Conservation (phyloP, 2,888 invertebrate genomes). For the Clostera curtula region DNA sequence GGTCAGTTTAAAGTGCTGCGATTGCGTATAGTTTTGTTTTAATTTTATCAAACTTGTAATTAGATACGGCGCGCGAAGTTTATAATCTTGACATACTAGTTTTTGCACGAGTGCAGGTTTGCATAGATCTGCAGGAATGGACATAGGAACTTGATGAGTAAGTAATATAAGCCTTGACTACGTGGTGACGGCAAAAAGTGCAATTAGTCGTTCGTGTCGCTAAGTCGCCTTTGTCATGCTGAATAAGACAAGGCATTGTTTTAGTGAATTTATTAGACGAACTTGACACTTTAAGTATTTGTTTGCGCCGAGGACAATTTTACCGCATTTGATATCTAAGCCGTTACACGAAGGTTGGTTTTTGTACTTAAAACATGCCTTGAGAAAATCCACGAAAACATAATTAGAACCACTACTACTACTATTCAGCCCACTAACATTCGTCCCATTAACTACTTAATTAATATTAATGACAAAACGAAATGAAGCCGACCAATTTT, state of each 20-base stretch:
- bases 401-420: too few species aligned
- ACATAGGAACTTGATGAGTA: conserved; percentile 67
- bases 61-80: conserved; percentile 37
- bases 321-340: too few species aligned
- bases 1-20: conserved; percentile 55
- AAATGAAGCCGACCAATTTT: too few species aligned
- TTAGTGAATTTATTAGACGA: conserved; percentile 56
- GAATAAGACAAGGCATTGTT: conserved; percentile 57
- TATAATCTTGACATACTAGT: conserved; percentile 50
- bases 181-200: conserved; percentile 58
- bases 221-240: conserved; percentile 68
- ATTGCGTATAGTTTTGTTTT: conserved; percentile 16
- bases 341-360: too few species aligned
- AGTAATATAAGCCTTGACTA: conserved; percentile 68
- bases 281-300: conserved; percentile 38
- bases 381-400: too few species aligned
- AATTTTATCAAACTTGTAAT: conserved; percentile 35
- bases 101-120: conserved; percentile 55
- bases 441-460: too few species aligned
- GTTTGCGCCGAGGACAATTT: too few species aligned
- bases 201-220: conserved; percentile 55
- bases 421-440: too few species aligned
- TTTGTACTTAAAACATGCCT: too few species aligned
- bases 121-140: conserved; percentile 61
- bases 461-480: too few species aligned